Conservation (phyloP, 2,888 invertebrate species). For the Hirtodrosophila duncani region DNA sequence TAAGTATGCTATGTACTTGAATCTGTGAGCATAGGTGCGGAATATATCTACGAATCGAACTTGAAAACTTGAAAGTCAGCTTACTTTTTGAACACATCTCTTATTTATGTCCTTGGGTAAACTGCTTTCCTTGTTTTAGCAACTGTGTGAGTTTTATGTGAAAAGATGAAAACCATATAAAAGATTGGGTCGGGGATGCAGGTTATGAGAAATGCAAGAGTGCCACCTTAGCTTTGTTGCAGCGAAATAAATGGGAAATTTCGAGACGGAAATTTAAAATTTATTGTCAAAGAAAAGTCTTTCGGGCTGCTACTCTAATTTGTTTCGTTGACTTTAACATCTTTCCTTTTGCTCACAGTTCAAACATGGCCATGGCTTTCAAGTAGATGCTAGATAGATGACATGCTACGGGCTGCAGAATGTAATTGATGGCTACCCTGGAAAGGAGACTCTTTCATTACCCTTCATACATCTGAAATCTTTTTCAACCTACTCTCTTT, state of each 20-base stretch:
- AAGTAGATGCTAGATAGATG: slow-evolving; percentile 5
- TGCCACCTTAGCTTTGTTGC: slow-evolving; percentile 12
- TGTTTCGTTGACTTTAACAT: background rate
- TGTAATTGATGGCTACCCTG: slow-evolving; percentile 30
- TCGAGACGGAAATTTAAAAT: slow-evolving; percentile 51
- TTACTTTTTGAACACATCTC: too few relatives aligned
- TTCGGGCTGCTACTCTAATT: slow-evolving; percentile 10
- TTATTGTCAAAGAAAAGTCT: slow-evolving; percentile 47
- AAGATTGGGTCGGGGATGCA: too few relatives aligned
- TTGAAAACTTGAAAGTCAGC: too few relatives aligned
- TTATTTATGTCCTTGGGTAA: too few relatives aligned
- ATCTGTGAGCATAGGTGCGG: too few relatives aligned
- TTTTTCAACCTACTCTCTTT: background rate
- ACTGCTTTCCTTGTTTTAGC: slow-evolving; percentile 12
- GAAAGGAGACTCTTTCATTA: slow-evolving; percentile 1
- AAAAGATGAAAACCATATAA: slow-evolving; percentile 8
- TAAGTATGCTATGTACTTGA: too few relatives aligned
- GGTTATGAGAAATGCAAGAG: too few relatives aligned
- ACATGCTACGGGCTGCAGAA: background rate
- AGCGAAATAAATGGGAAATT: slow-evolving; percentile 49
- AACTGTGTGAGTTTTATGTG: slow-evolving; percentile 15
- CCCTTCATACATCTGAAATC: background rate
- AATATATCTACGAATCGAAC: too few relatives aligned
- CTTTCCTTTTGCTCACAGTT: background rate
- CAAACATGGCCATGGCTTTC: too few relatives aligned